Evolutionary conservation across 2,113 vertebrate genomes (phyloP).

Genomic region (Xiphophorus couchianus): DNA sequence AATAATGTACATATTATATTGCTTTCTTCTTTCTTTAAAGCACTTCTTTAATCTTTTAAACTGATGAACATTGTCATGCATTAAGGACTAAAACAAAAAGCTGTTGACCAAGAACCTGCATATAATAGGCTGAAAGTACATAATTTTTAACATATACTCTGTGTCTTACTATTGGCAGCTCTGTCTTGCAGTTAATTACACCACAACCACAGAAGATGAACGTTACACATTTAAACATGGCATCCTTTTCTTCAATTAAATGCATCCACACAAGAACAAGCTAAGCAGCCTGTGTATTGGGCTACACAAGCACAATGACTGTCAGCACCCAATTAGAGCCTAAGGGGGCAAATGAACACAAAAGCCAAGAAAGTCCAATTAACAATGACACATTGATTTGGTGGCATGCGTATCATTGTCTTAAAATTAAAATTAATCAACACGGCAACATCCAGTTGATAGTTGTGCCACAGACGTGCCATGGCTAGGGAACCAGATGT

Average conservation of each 20-base stretch:
- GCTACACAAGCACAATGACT: constrained; percentile 39
- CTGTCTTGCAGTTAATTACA: background rate
- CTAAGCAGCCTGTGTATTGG: constrained; percentile 23
- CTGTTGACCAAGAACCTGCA: too few species aligned
- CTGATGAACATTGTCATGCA: too few species aligned
- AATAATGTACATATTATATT: too few species aligned
- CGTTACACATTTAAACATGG: constrained; percentile 1
- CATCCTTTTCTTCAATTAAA: constrained; percentile 11
- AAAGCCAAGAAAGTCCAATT: constrained; percentile 71
- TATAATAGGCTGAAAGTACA: too few species aligned
- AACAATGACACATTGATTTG: constrained; percentile 71
- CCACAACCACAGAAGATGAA: background rate
- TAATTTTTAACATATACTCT: background rate
- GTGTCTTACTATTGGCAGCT: background rate
- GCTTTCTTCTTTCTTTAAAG: too few species aligned
- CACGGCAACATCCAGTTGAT: constrained; percentile 49
- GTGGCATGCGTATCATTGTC: constrained; percentile 63
- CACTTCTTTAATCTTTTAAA: too few species aligned
- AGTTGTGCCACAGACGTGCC: constrained; percentile 26
- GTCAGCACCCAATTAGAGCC: constrained; percentile 66
- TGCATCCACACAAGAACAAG: constrained; percentile 31
- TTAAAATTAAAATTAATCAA: constrained; percentile 78
- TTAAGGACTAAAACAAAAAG: too few species aligned
- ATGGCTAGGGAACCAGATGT: constrained; percentile 4
- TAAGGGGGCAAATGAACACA: constrained; percentile 59